These are phyloP conservation scores for Aphelocoma californica DNA, from an alignment of 2,797 vertebrate species.

Conservation along the genomic window DNA sequence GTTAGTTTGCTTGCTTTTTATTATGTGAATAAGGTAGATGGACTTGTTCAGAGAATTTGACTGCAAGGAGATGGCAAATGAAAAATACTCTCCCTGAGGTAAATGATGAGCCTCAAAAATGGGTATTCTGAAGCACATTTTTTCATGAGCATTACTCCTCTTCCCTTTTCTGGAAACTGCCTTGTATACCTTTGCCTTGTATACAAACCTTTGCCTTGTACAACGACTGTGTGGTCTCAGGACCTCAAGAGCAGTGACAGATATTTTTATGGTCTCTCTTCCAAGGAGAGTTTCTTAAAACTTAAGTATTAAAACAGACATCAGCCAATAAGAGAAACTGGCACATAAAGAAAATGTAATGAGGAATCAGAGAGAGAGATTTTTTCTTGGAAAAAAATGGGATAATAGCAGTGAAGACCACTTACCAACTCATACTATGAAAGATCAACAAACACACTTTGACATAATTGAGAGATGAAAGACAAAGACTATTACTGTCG, in stretches of 20 bases:
- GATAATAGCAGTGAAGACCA: neutral
- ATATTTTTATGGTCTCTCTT: neutral
- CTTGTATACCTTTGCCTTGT: too few relatives aligned
- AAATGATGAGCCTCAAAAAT: neutral
- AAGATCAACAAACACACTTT: neutral
- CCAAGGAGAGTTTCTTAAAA: neutral
- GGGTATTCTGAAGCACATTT: neutral
- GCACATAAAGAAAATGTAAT: neutral
- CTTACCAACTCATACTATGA: neutral
- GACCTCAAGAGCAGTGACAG: neutral
- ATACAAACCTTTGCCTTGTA: neutral
- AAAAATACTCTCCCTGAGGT: neutral
- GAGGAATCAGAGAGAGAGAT: neutral
- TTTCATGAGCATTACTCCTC: neutral
- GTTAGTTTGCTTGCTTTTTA: neutral
- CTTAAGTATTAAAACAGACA: neutral
- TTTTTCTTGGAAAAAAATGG: neutral
- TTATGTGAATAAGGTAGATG: neutral
- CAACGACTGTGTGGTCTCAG: neutral
- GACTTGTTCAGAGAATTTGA: neutral
- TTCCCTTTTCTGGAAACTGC: neutral
- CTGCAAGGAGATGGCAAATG: neutral
- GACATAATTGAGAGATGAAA: neutral
- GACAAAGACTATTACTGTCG: neutral
- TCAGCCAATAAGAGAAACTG: neutral